Base-by-base conservation (phyloP, 1,140 invertebrate species). In the Drosophila littoralis region DNA sequence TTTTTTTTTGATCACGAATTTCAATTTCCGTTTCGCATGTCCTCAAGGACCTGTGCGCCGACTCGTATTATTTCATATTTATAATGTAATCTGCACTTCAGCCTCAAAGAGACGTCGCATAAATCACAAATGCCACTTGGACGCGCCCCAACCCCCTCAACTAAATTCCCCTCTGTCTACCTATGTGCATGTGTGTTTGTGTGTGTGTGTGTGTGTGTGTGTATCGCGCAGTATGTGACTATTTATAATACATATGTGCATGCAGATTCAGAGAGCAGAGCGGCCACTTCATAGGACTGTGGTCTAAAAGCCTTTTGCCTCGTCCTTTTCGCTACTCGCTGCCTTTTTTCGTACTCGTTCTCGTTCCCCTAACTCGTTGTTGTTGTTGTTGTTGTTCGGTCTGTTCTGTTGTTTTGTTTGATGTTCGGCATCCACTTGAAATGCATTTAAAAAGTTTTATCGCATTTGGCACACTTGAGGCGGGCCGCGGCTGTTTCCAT, bases 51-150 rank as follows among this genome's bases (percentile, higher is more conserved):
- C 76, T 55, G 45, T 52, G 82, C 60, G 70, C 64, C 64, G 70
- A 45, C 46, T 59, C 50, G 70, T 73, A 83, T 86, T 86, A 86
- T 88, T 86, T 86, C 83, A 86, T 86, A 86, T 86, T 86, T 88
- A 86, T 86, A 86, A 86, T 86, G 83, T 86, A 86, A 86, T 83
- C 83, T 88, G 76, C 83, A 88, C 83, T 86, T 86, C 60, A 88
- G 74, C 71, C 83, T 79, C 83, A 86, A 86, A 88, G 83, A 73
- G 83, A 79, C 72, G 76, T 70, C 79, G 84, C 83, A 86, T 88
- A 86, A 86, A 86, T 86, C 83, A 86, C 67, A 73, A 70, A 77
- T 57, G 66, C 52, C 72, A 71, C 72, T 75, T 75, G 66, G 22
- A 28, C 22, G 2, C 22, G 1, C 1, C 58, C 32, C 42, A 10